Base-by-base conservation (phyloP, 1,140 invertebrate species). In the Pararge aegeria region DNA sequence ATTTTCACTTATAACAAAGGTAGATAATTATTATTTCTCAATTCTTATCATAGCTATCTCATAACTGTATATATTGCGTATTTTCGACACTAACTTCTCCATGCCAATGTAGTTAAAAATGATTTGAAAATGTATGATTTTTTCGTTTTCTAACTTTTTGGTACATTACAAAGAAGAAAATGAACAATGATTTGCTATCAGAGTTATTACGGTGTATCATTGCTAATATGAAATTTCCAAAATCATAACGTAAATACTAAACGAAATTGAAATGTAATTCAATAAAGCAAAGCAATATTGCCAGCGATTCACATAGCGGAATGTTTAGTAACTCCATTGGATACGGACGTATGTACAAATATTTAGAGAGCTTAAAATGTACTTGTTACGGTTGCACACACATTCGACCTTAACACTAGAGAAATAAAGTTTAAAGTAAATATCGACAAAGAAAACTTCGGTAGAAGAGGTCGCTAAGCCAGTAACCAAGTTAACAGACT, bases 401-500 rank as follows among this genome's bases (percentile, higher is more conserved):
- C 15, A n/a, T 40, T 40, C 15, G 46, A 49, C 49, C 15, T 34
- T 62, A 62, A 46, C 15, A 13, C 27, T 5, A 38, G 51, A 55
- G 48, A 15, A 15, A 59, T 66, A 53, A 54, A 58, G 57, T 53
- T 59, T 30, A 60, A 30, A 67, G 30, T 63, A 18, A 29, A 18
- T 38, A 40, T 13, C 29, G 15, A 16, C 27, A 42, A 6, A 50
- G 37, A 44, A 44, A n/a, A 56, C 34, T 49, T 51, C 53, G 40
- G 53, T 20, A 55, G 50, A 68, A 55, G 66, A 68, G 57, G 59
- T 62, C 52, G 63, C 59, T 61, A 66, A 66, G 67, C 67, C 58
- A 63, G 61, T 68, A 61, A 64, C 60, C 64, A 70, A 70, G 60
- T 70, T 70, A 70, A 70, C 64, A 70, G 60, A 66, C 64, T 70